A percentile compares a stretch with the other conserved stretches of the same genome.
Conservation (phyloP, 2,888 invertebrate genomes). For the Watsonalla binaria region DNA sequence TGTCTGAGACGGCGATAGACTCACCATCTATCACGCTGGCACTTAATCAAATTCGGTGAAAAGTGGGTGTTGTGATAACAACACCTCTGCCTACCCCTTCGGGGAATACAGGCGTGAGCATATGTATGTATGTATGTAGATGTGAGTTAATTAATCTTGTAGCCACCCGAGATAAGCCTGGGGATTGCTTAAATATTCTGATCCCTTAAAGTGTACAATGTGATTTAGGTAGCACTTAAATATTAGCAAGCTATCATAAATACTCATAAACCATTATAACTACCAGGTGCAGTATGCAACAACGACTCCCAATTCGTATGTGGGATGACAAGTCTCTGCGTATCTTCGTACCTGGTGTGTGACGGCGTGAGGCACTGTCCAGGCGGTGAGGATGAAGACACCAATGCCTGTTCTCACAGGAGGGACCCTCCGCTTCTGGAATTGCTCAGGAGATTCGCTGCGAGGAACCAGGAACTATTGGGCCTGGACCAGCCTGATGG, state of each 20-base stretch:
- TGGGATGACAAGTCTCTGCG: conserved; percentile 74
- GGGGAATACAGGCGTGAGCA: too few species aligned
- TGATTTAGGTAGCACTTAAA: too few species aligned
- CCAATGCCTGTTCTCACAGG: conserved; percentile 53
- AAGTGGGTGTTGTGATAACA: too few species aligned
- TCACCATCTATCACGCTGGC: too few species aligned
- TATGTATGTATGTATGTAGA: too few species aligned
- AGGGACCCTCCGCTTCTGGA: conserved; percentile 65
- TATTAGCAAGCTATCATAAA: background rate
- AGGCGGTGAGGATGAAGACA: conserved; percentile 79
- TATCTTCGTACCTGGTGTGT: conserved; percentile 82
- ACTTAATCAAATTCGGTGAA: too few species aligned
- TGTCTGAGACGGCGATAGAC: too few species aligned
- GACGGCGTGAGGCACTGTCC: conserved; percentile 84
- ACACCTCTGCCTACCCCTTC: too few species aligned
- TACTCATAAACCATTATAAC: background rate
- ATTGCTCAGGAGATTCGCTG: conserved; percentile 60
- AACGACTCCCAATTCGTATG: conserved; percentile 63
- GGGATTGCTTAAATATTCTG: too few species aligned
- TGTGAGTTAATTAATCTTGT: too few species aligned
- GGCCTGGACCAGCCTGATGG: conserved; percentile 61
- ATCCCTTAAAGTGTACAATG: too few species aligned
- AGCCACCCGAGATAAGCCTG: too few species aligned
- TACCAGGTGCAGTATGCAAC: conserved; percentile 61
- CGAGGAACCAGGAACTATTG: conserved; percentile 64